Evolutionary conservation across 2,888 invertebrate species (phyloP).

Genomic region (Lasiommata megera): DNA sequence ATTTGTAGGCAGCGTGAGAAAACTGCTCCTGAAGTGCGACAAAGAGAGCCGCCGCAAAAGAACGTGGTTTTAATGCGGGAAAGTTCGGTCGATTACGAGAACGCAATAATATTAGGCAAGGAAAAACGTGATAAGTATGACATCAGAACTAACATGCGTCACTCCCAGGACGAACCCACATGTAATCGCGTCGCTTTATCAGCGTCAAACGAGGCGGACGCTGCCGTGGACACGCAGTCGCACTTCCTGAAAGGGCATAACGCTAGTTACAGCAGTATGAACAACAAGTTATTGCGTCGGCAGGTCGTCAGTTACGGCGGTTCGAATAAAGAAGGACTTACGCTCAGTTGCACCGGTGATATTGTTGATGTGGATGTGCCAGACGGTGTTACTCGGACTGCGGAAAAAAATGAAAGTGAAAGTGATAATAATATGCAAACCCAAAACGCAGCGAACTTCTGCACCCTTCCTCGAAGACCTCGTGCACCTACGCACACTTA

Average conservation of each 20-base stretch:
- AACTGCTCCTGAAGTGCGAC: slow-evolving; percentile 42
- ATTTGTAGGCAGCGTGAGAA: slow-evolving; percentile 79
- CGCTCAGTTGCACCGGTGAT: slow-evolving; percentile 67
- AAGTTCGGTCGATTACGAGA: slow-evolving; percentile 87
- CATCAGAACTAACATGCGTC: slow-evolving; percentile 87
- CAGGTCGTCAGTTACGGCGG: slow-evolving; percentile 81
- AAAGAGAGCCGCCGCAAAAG: slow-evolving; percentile 50
- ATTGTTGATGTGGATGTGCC: slow-evolving; percentile 67
- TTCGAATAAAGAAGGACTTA: slow-evolving; percentile 65
- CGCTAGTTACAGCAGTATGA: slow-evolving; percentile 82
- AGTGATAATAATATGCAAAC: slow-evolving; percentile 55
- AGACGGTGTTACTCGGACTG: slow-evolving; percentile 55
- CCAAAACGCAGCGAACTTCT: slow-evolving; percentile 83
- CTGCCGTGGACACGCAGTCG: slow-evolving; percentile 67
- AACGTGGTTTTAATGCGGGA: slow-evolving; percentile 77
- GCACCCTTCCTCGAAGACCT: slow-evolving; percentile 87
- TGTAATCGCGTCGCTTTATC: slow-evolving; percentile 76
- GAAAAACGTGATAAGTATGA: slow-evolving; percentile 75
- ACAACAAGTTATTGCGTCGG: slow-evolving; percentile 80
- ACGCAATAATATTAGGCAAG: slow-evolving; percentile 79
- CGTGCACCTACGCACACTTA: slow-evolving; percentile 85
- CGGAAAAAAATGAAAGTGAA: slow-evolving; percentile 61
- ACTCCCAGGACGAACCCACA: slow-evolving; percentile 77
- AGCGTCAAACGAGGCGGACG: slow-evolving; percentile 68
- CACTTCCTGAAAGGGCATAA: slow-evolving; percentile 84